Conservation (phyloP, 2,888 invertebrate species). For the Erebia ligea region DNA sequence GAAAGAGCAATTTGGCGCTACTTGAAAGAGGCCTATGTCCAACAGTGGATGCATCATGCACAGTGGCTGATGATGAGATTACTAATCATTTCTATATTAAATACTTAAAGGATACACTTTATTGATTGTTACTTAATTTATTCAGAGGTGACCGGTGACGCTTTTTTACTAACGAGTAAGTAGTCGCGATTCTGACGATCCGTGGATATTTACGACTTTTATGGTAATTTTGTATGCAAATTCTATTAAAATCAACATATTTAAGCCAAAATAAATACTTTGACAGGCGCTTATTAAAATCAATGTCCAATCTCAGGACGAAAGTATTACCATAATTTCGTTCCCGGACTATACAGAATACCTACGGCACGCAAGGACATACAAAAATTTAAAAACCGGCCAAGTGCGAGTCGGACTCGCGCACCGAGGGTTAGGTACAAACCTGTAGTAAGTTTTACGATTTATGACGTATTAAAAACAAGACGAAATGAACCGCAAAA, state of each 20-base stretch:
- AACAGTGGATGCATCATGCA: no score
- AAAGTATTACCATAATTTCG: conserved; percentile 9
- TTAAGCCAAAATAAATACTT: background rate
- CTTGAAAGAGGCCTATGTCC: no score
- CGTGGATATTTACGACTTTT: background rate
- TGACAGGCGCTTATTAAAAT: background rate
- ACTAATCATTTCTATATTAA: no score
- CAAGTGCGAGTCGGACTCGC: background rate
- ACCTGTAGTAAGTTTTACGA: no score
- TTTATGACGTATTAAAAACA: no score
- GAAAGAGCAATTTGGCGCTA: no score
- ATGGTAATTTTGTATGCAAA: conserved; percentile 2
- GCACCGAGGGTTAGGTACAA: no score
- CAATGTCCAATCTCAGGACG: conserved; percentile 1
- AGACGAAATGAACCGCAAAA: no score
- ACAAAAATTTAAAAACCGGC: background rate
- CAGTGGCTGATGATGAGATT: no score
- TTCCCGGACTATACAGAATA: background rate
- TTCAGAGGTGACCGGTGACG: no score
- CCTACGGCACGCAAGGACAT: background rate
- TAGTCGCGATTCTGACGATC: conserved; percentile 1
- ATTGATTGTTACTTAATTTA: no score
- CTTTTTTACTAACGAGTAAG: conserved; percentile 8
- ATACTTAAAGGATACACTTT: no score
- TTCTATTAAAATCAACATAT: conserved; percentile 10